Percentiles rank a stretch among this genome's conserved stretches.
Conservation (phyloP, 2,888 invertebrate genomes). For the Chrysolina americana region DNA sequence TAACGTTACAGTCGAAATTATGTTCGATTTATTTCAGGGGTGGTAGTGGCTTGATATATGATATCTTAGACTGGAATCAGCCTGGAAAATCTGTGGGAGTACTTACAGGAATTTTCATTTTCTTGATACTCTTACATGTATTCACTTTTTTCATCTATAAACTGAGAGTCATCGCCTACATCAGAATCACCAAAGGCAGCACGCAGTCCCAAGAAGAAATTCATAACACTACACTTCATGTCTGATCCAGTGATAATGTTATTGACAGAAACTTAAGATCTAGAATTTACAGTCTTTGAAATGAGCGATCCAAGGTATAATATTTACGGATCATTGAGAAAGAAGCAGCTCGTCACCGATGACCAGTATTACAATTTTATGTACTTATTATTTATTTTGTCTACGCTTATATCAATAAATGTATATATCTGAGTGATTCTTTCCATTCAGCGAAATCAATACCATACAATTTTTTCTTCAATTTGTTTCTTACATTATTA, state of each 20-base stretch:
- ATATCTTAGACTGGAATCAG: not conserved
- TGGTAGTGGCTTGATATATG: not conserved
- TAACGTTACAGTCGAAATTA: too few species aligned
- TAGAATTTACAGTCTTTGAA: not conserved
- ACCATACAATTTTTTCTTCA: too few species aligned
- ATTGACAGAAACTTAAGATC: too few species aligned
- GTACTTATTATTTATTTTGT: too few species aligned
- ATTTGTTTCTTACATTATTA: too few species aligned
- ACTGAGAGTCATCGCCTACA: not conserved
- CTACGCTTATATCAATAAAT: too few species aligned
- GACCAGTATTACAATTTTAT: too few species aligned
- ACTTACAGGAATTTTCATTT: not conserved
- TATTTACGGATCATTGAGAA: not conserved
- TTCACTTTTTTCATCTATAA: not conserved
- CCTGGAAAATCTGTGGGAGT: not conserved
- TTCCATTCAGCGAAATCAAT: too few species aligned
- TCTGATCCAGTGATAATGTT: not conserved
- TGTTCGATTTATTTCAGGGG: not conserved
- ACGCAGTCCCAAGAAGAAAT: not conserved
- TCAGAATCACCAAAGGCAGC: not conserved
- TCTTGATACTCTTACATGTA: not conserved
- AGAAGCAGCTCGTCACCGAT: too few species aligned
- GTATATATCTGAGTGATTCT: too few species aligned
- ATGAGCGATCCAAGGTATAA: not conserved
- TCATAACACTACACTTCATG: not conserved